Percentiles rank a stretch among this genome's conserved stretches.
These are phyloP conservation scores for Eciton burchellii DNA, from an alignment of 1,140 invertebrate genomes.

Conservation along the genomic window DNA sequence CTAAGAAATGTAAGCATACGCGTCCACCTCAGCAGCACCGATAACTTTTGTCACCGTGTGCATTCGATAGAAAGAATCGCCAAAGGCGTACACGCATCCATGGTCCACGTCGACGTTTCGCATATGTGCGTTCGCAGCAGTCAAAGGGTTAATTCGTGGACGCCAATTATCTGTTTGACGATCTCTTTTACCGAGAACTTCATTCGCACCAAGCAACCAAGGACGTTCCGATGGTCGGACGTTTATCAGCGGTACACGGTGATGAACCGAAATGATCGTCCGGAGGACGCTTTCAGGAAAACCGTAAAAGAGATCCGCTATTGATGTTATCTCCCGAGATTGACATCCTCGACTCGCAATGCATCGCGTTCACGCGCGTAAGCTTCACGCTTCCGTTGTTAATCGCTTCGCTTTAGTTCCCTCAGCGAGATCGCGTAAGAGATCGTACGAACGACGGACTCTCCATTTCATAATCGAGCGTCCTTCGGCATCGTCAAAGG, in stretches of 20 bases:
- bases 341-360: conserved; percentile 16
- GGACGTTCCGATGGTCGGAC: not conserved
- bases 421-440: not conserved
- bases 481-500: conserved; percentile 48
- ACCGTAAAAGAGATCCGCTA: not conserved
- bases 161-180: too few relatives aligned
- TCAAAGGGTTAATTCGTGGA: too few relatives aligned
- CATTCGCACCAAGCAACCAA: too few relatives aligned
- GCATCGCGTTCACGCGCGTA: not conserved
- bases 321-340: not conserved
- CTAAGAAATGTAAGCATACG: too few relatives aligned
- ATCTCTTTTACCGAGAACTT: too few relatives aligned
- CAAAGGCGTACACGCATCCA: too few relatives aligned
- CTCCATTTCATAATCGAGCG: conserved; percentile 50
- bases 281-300: not conserved
- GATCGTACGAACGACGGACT: conserved; percentile 30
- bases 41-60: too few relatives aligned
- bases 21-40: too few relatives aligned
- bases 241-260: not conserved
- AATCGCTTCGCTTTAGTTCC: conserved; percentile 27
- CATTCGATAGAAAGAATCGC: too few relatives aligned
- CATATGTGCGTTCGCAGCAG: too few relatives aligned
- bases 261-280: too few relatives aligned
- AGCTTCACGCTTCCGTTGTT: conserved; percentile 37
- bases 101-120: too few relatives aligned